phyloP scores from a whole-genome alignment of 2,113 vertebrate species.

The Oriolus oriolus region DNA sequence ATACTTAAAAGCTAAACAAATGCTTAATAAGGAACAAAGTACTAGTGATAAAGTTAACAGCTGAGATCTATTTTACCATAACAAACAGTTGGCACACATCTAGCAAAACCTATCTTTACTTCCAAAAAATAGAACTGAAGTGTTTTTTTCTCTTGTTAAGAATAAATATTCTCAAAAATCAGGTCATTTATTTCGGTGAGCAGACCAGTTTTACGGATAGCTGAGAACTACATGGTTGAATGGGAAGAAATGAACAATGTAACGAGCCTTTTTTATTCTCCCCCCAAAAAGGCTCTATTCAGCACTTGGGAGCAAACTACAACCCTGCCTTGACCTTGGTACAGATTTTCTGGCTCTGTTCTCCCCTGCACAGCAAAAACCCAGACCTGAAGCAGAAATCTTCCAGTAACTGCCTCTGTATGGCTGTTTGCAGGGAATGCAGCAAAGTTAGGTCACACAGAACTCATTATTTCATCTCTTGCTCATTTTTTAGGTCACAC shows the following conservation, averaged over 20 bases:
- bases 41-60: not conserved
- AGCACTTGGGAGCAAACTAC: not conserved
- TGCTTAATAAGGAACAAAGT: not conserved
- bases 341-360: constrained; percentile 8
- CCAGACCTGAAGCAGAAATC: not conserved
- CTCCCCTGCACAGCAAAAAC: not conserved
- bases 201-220: not conserved
- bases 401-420: not conserved
- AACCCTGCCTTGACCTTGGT: constrained; percentile 14
- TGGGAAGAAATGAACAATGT: not conserved
- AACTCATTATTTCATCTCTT: not conserved
- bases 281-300: not conserved
- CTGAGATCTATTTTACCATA: not conserved
- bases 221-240: not conserved
- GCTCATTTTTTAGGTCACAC: not conserved
- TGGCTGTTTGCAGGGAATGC: not conserved
- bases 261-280: not conserved
- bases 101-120: not conserved
- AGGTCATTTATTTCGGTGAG: not conserved
- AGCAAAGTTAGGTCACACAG: not conserved
- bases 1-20: not conserved
- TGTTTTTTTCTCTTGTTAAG: not conserved
- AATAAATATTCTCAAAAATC: not conserved
- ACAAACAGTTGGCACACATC: not conserved
- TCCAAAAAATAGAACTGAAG: not conserved